Evolutionary conservation across 2,888 invertebrate species (phyloP), one percentile per base, ranked within the genome.

Genomic region (Rugalucina vietnamica): DNA sequence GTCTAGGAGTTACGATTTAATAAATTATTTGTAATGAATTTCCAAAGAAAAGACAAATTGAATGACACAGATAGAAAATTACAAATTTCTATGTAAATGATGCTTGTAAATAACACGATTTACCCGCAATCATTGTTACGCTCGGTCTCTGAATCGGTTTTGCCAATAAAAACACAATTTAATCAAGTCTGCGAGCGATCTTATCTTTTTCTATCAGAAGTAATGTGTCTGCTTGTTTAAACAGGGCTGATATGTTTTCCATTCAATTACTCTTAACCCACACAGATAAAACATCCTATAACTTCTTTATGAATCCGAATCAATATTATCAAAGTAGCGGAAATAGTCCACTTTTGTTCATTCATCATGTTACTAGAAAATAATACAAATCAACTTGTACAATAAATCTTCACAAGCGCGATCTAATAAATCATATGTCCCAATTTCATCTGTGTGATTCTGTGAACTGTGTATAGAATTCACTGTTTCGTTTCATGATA

Each of bases 401-500:
- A 34, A 65, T 65, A 65, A 34, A 65, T n/a, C 32, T 65, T 29
- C 1, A 18, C 5, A 34, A 21, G 21, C 65, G 34, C 34, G 34
- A 34, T 65, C 21, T 34, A 65, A 34, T 32, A 34, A 34, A 32
- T 43, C 43, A 43, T 18, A 43, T 18, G 10, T 12, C 18, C 43
- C 10, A 12, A 12, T 65, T 65, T 65, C 34, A 65, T 65, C 65
- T 65, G 4, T 65, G 65, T 18, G 65, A 65, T 43, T 87, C 89
- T 18, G 88, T 90, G 74, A 90, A 93, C 84, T 92, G 93, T 86
- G 93, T 92, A 84, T 95, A 95, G 37, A 91, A 81, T 84, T 93
- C 91, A 49, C 93, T 94, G 77, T 94, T 94, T 94, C 99, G 97
- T 96, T 99, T 98, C 99, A 99, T 99, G 78, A 99, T 97, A 95